These are phyloP conservation scores for Cephus pygmeus DNA, from an alignment of 2,888 invertebrate species.

Conservation along the genomic window DNA sequence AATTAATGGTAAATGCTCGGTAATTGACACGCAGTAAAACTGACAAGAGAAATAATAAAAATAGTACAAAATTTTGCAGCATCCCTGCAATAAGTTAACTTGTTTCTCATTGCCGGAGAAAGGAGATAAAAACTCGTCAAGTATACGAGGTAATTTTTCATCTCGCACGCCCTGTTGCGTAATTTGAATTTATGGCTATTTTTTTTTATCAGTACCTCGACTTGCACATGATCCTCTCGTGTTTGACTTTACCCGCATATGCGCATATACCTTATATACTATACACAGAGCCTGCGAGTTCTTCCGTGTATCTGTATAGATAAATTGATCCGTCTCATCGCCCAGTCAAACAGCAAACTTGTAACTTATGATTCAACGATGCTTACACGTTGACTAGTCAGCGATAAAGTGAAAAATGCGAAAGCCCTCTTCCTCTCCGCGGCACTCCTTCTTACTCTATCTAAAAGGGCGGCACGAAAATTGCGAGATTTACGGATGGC, in stretches of 20 bases:
- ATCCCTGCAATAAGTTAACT: slow-evolving; percentile 17
- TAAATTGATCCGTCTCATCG: slow-evolving; percentile 23
- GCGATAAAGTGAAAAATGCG: slow-evolving; percentile 24
- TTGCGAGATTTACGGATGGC: background rate
- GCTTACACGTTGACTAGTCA: slow-evolving; percentile 13
- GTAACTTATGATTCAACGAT: slow-evolving; percentile 17
- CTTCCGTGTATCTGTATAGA: background rate
- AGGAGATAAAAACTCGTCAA: slow-evolving; percentile 32
- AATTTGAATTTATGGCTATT: slow-evolving; percentile 38
- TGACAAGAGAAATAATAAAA: background rate
- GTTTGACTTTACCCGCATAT: background rate
- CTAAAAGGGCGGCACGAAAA: background rate
- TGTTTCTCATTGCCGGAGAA: background rate
- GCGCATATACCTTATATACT: background rate
- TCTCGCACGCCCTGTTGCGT: slow-evolving; percentile 22
- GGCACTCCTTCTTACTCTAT: background rate
- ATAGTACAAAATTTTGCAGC: background rate
- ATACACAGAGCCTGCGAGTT: background rate
- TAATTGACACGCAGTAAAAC: background rate
- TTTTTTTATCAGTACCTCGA: slow-evolving; percentile 28
- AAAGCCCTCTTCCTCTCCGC: background rate
- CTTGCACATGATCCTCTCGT: background rate
- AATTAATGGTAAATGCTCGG: background rate
- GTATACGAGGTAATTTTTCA: slow-evolving; percentile 39
- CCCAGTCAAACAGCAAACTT: slow-evolving; percentile 18